Evolutionary conservation across 2,113 vertebrate genomes (phyloP).

Genomic region (Glareola pratincola): DNA sequence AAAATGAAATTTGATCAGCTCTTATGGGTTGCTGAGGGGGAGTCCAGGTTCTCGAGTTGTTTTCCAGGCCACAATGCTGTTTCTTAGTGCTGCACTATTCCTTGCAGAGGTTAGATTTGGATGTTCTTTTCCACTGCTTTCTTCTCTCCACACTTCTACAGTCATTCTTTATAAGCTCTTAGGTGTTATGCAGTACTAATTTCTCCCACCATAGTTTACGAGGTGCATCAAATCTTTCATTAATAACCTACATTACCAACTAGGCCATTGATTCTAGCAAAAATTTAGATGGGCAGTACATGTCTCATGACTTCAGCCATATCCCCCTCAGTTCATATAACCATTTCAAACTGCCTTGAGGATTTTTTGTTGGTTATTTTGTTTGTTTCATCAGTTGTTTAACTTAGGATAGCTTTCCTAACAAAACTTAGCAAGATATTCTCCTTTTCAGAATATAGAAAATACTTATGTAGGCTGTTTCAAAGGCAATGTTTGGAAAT

Average conservation of each 20-base stretch:
- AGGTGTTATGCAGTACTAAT: background rate
- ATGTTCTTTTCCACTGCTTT: background rate
- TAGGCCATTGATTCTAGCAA: background rate
- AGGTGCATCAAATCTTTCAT: background rate
- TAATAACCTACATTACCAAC: background rate
- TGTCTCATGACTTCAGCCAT: background rate
- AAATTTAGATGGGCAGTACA: background rate
- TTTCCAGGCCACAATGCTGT: background rate
- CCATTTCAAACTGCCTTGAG: background rate
- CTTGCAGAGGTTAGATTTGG: background rate
- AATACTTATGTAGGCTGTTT: background rate
- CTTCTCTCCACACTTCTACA: background rate
- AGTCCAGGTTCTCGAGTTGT: background rate
- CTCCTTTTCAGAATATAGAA: background rate
- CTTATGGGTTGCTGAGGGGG: background rate
- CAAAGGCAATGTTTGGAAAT: background rate
- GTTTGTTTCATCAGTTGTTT: background rate
- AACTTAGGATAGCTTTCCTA: background rate
- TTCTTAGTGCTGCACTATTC: background rate
- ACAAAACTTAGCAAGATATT: background rate
- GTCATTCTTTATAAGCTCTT: background rate
- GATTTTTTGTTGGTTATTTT: background rate
- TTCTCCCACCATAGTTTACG: background rate
- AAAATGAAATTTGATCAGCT: background rate
- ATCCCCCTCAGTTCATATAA: background rate